Base-by-base conservation (phyloP, 2,888 invertebrate species). In the Agrotis exclamationis region DNA sequence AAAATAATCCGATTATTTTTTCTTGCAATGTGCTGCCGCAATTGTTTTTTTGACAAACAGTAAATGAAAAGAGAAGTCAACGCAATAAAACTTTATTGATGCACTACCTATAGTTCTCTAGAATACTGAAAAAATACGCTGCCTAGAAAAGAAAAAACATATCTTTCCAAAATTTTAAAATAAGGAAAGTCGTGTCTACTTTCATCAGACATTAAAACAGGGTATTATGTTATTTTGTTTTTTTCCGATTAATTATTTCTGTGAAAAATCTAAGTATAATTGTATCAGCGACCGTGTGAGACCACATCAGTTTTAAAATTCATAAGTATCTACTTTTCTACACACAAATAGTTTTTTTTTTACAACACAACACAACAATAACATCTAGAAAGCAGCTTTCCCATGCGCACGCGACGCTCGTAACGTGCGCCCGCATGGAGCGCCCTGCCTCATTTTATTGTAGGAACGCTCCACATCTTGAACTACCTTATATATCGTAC, bases 371-470 rank as follows among this genome's bases (percentile, higher is more conserved):
- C 57, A 70, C 33, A 47, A 74, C 22, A 74, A 79, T 63, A 54
- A 20, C 50, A 63, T 24, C 22, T 57, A 70, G 60, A 76, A 76
- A 76, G 70, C 70, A 74, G 80, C 71, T 85, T 84, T 84, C 71
- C 79, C 70, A 63, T 80, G 86, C 85, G 82, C 86, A 80, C 75
- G 79, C 80, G 84, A 58, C 79, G 79, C 28, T 74, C 71, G 84
- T 83, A 88, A 87, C 89, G 87, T 85, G 78, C 86, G 85, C 94
- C 94, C 94, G 94, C 94, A 94, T 94, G 87, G 80, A 72, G 84
- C 90, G 86, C 93, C 93, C 92, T 88, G 85, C 86, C 84, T 88
- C 81, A 82, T 75, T 76, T 79, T 82, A 83, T 86, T 82, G 81
- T 77, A 84, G 78, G 83, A 83, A 76, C 88, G 86, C 85, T 86